phyloP scores from a whole-genome alignment of 2,888 invertebrate genomes.

The Mythimna loreyi region DNA sequence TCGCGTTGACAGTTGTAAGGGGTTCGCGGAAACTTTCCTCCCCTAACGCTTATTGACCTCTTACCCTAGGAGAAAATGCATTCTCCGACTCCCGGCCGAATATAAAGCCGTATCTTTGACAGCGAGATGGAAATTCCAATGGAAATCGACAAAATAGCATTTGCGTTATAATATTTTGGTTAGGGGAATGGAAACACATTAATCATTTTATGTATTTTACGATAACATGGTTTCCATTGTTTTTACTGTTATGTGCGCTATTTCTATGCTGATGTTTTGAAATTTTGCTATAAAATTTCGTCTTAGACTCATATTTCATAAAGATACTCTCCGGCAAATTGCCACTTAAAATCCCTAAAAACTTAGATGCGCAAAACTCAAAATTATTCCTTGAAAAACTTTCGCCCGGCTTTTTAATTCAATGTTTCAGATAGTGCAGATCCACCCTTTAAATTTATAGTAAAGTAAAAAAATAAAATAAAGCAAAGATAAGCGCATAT shows the following conservation, averaged over 20 bases:
- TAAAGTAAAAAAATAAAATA: slow-evolving; percentile 21
- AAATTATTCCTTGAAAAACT: slow-evolving; percentile 13
- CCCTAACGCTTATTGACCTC: slow-evolving; percentile 84
- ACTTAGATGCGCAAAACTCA: neutral
- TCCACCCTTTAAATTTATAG: slow-evolving; percentile 30
- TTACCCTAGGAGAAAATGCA: slow-evolving; percentile 81
- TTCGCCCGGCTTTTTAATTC: slow-evolving; percentile 13
- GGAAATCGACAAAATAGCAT: slow-evolving; percentile 76
- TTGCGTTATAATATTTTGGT: slow-evolving; percentile 71
- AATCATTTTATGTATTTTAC: slow-evolving; percentile 66
- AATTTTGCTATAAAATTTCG: slow-evolving; percentile 27
- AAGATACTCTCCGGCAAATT: slow-evolving; percentile 27
- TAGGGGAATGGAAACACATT: slow-evolving; percentile 65
- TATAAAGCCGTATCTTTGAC: slow-evolving; percentile 75
- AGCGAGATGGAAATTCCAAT: slow-evolving; percentile 75
- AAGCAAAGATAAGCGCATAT: slow-evolving; percentile 36
- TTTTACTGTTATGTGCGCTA: slow-evolving; percentile 52
- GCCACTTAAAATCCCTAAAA: slow-evolving; percentile 32
- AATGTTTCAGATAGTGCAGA: slow-evolving; percentile 8
- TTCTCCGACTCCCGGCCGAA: slow-evolving; percentile 72
- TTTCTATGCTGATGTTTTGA: slow-evolving; percentile 38
- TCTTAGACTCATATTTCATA: slow-evolving; percentile 17
- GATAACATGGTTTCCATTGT: slow-evolving; percentile 34
- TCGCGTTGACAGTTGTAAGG: slow-evolving; percentile 85
- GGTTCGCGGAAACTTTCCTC: slow-evolving; percentile 77